Evolutionary conservation across 2,888 invertebrate genomes (phyloP), one percentile per base, ranked within the genome.

Genomic region (Liposcelis brunnea): DNA sequence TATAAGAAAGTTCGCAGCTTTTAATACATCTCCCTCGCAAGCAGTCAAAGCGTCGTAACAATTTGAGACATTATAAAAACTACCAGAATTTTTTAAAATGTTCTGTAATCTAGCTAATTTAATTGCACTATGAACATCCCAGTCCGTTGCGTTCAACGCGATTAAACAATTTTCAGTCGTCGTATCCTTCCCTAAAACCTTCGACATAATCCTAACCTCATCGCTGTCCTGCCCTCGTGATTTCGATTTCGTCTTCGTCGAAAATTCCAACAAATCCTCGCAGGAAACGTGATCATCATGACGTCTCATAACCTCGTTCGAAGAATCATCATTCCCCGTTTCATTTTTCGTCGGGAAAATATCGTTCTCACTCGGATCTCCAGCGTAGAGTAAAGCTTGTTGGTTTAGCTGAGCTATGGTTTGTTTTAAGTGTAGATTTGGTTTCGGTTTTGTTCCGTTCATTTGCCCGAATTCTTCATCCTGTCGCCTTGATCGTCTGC

Each of bases 121-220:
- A 51, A 93, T 87, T 11, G 90, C 90, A 43, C 77, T 77, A 57
- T 87, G 80, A 0, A 91, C 82, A 58, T 90, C 80, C 90, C 93
- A 91, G 50, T 81, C 75, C 45, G 84, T 80, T 49, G 81, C 74
- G 57, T 90, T 83, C 35, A 93, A 62, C 0, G 85, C 83, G 50
- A 74, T 71, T 3, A 90, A 65, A 55, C 90, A 91, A 49, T 82
- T 77, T 51, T 81, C 80, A 18, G 18, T 19, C 15, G 15, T 40
- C 5, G 11, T 18, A 5, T 40, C 40, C 40, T 19, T 40, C 0
- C 80, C 74, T 1, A 74, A 69, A 42, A 74, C 73, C 66, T 78
- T 72, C 54, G 74, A 67, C 86, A 93, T 89, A 34, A 90, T 82
- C 53, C 90, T 70, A 34, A 90, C 89, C 71, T 91, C 90, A 58